phyloP scores from a whole-genome alignment of 2,113 vertebrate genomes.

The Lampris incognitus region DNA sequence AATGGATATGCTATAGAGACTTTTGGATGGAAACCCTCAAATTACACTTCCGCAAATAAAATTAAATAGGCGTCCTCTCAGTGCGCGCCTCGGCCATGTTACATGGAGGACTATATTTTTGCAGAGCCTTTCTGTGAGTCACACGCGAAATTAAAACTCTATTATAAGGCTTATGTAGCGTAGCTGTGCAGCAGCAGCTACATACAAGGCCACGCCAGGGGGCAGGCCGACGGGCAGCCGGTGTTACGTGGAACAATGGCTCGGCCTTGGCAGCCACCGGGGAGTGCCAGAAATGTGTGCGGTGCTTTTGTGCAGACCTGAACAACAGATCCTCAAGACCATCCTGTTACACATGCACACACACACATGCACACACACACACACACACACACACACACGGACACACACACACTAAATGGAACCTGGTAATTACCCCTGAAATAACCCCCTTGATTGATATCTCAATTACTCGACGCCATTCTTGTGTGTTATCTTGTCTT shows the following conservation, averaged over 20 bases:
- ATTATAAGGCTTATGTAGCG: conserved; percentile 16
- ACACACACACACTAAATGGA: conserved; percentile 62
- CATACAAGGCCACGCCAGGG: conserved; percentile 26
- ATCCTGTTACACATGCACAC: conserved; percentile 5
- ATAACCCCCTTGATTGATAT: conserved; percentile 83
- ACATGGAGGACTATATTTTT: background rate
- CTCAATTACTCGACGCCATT: conserved; percentile 79
- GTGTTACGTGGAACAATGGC: background rate
- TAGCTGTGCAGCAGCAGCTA: conserved; percentile 4
- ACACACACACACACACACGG: conserved; percentile 10
- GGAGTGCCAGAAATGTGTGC: conserved; percentile 15
- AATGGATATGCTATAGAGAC: too few relatives aligned
- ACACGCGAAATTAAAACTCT: background rate
- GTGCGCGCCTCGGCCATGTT: background rate
- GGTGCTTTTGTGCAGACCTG: conserved; percentile 38
- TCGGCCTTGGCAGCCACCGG: conserved; percentile 1
- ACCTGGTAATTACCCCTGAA: conserved; percentile 80
- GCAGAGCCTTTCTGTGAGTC: background rate
- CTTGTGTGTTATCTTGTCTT: conserved; percentile 77
- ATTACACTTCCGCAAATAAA: too few relatives aligned
- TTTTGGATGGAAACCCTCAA: too few relatives aligned
- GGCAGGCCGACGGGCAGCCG: conserved; percentile 1
- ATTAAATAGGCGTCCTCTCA: background rate
- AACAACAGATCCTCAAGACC: conserved; percentile 39
- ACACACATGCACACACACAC: background rate